phyloP scores from a whole-genome alignment of 2,888 invertebrate species.

The Cheilosia scutellata region DNA sequence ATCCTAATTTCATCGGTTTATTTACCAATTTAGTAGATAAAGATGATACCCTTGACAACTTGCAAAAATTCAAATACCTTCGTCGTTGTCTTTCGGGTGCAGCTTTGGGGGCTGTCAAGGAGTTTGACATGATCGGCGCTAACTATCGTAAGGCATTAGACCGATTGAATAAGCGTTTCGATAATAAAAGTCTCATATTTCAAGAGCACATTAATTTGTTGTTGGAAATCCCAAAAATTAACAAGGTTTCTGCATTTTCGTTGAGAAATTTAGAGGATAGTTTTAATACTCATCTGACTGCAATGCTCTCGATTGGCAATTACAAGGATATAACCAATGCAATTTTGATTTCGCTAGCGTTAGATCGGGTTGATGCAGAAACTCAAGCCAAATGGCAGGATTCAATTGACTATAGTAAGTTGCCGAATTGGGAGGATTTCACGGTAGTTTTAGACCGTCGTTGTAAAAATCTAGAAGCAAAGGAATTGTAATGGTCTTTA shows the following conservation, averaged over 20 bases:
- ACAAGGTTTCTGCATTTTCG: too few relatives aligned
- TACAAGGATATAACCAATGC: conserved; percentile 9
- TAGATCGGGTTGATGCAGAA: background rate
- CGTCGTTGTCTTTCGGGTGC: too few relatives aligned
- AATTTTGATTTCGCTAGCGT: background rate
- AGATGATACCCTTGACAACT: too few relatives aligned
- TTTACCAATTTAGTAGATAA: too few relatives aligned
- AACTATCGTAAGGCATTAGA: too few relatives aligned
- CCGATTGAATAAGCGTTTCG: too few relatives aligned
- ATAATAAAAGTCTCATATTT: background rate
- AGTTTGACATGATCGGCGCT: too few relatives aligned
- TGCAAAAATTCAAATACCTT: too few relatives aligned
- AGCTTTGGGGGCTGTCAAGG: too few relatives aligned
- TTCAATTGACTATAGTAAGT: background rate
- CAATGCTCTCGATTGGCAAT: background rate
- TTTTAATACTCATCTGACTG: background rate
- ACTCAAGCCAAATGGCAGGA: background rate
- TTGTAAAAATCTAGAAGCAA: conserved; percentile 1
- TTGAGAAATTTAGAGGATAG: background rate
- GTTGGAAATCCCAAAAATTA: too few relatives aligned
- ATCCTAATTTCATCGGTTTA: too few relatives aligned
- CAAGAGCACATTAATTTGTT: background rate
- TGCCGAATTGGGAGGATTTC: background rate
- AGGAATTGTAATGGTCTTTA: too few relatives aligned
- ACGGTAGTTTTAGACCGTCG: background rate